Evolutionary conservation across 1,140 invertebrate genomes (phyloP).

Genomic region (Drosophila bocki): DNA sequence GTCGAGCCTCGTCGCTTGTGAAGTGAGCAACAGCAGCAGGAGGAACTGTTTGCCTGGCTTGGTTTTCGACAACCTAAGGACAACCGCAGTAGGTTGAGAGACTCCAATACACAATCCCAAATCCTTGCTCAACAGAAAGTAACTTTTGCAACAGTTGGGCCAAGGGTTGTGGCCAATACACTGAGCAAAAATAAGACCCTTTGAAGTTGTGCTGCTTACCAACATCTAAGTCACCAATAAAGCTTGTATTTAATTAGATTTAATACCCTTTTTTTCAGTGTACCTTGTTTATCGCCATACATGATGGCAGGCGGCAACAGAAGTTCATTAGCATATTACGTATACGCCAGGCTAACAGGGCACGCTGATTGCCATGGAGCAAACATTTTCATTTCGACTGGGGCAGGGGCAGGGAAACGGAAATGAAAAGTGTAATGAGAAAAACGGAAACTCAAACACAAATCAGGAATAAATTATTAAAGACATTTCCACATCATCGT

Average conservation of each 20-base stretch:
- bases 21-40: constrained; percentile 31
- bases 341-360: constrained; percentile 42
- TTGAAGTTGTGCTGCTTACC: background rate
- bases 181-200: background rate
- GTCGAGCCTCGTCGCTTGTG: constrained; percentile 5
- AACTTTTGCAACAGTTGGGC: constrained; percentile 43
- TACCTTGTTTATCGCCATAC: constrained; percentile 22
- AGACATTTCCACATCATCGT: constrained; percentile 16
- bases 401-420: constrained; percentile 5
- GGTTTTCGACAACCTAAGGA: constrained; percentile 38
- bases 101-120: constrained; percentile 4
- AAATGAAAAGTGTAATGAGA: constrained; percentile 47
- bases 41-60: constrained; percentile 11
- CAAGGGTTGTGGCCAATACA: background rate
- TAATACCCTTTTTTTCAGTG: background rate
- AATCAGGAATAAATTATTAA: constrained; percentile 64
- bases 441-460: constrained; percentile 44
- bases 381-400: constrained; percentile 22
- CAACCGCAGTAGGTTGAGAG: constrained; percentile 15
- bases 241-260: background rate
- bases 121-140: constrained; percentile 8
- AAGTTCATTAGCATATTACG: constrained; percentile 73
- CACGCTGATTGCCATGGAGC: constrained; percentile 26
- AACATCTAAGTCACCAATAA: background rate
- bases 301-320: constrained; percentile 23